Conservation (phyloP, 2,113 vertebrate genomes). For the Odobenus rosmarus region DNA sequence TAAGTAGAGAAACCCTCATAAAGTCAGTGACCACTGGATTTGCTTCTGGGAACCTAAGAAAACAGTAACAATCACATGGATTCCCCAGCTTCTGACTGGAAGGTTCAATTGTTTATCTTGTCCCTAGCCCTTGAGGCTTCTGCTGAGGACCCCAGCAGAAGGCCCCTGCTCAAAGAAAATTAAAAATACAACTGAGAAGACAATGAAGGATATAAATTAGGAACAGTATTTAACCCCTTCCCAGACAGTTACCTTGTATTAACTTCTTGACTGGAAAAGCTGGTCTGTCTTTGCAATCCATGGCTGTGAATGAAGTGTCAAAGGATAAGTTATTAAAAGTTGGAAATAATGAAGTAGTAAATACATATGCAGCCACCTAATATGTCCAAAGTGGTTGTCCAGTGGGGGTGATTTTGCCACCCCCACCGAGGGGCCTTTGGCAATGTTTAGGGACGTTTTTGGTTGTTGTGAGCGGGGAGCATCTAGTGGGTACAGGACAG, state of each 20-base stretch:
- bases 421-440: not conserved
- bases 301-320: slow-evolving; percentile 84
- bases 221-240: not conserved
- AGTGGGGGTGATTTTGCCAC: not conserved
- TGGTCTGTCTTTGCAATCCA: slow-evolving; percentile 91
- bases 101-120: not conserved
- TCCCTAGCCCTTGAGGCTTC: not conserved
- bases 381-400: not conserved
- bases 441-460: not conserved
- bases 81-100: not conserved
- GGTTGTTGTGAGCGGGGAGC: not conserved
- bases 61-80: not conserved
- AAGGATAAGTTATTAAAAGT: not conserved
- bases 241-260: slow-evolving; percentile 91
- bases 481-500: not conserved
- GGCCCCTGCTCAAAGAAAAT: not conserved
- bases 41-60: not conserved
- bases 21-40: not conserved
- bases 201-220: not conserved
- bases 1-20: not conserved
- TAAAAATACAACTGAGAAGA: not conserved
- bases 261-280: slow-evolving; percentile 90
- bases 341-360: not conserved
- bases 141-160: not conserved
- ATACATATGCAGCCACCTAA: not conserved